phyloP scores from a whole-genome alignment of 2,888 invertebrate species.

The Drosophila seclusa region DNA sequence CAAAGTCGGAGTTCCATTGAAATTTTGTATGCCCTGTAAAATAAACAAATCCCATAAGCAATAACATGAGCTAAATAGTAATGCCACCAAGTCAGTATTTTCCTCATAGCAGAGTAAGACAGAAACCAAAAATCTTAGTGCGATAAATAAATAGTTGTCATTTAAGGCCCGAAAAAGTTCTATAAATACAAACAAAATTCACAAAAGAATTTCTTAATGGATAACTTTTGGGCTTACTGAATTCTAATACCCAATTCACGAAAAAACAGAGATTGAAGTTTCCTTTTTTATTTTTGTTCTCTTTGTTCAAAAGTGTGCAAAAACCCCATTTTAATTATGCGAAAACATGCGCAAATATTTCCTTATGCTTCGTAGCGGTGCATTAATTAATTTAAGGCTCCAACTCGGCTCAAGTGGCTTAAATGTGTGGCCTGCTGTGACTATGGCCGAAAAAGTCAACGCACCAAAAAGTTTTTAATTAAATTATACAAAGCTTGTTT shows the following conservation, averaged over 20 bases:
- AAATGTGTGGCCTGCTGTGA: slow-evolving; percentile 60
- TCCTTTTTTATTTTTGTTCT: slow-evolving; percentile 5
- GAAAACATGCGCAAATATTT: slow-evolving; percentile 76
- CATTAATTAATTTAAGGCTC: slow-evolving; percentile 74
- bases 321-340: slow-evolving; percentile 74
- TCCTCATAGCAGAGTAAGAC: not conserved
- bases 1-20: not conserved
- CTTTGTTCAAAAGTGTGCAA: slow-evolving; percentile 23
- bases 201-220: not conserved
- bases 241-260: not conserved
- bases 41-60: slow-evolving; percentile 2
- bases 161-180: not conserved
- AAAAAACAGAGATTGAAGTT: slow-evolving; percentile 17
- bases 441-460: slow-evolving; percentile 64
- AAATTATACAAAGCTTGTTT: slow-evolving; percentile 72
- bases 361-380: slow-evolving; percentile 61
- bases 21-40: slow-evolving; percentile 38
- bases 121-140: not conserved
- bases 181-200: not conserved
- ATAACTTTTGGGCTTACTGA: not conserved
- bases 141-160: not conserved
- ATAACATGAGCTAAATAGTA: slow-evolving; percentile 6
- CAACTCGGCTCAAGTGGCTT: slow-evolving; percentile 52
- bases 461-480: slow-evolving; percentile 69
- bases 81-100: not conserved